These are phyloP conservation scores for Porites australiensis DNA, from an alignment of 64 coral and sea anemone genomes.

Conservation along the genomic window DNA sequence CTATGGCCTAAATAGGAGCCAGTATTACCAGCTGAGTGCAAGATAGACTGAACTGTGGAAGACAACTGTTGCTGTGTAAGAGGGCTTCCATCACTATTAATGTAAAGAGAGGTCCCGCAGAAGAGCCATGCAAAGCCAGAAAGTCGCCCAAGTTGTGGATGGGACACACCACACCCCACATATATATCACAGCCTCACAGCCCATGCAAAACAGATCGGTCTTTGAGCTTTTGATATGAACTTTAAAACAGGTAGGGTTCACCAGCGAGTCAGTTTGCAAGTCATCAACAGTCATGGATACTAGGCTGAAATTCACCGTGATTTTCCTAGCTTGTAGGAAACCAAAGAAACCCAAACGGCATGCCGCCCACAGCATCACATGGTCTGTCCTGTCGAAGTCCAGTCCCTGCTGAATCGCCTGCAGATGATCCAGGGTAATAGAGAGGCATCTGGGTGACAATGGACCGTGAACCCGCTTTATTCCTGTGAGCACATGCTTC, in stretches of 20 bases:
- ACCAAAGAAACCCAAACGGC: conserved; percentile 27
- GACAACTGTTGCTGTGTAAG: conserved; percentile 7
- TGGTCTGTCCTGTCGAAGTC: background rate
- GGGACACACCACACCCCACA: background rate
- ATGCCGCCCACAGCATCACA: conserved; percentile 37
- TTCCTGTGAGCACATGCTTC: background rate
- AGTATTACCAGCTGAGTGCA: background rate
- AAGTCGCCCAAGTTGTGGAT: background rate
- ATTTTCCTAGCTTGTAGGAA: background rate
- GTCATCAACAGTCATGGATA: background rate
- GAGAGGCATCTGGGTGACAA: background rate
- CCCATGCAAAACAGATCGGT: conserved; percentile 1
- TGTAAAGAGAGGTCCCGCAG: conserved; percentile 19
- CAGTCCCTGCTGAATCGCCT: background rate
- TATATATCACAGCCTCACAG: background rate
- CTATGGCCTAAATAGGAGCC: background rate
- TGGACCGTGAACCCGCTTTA: conserved; percentile 16
- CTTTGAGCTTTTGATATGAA: conserved; percentile 14
- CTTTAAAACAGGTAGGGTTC: background rate
- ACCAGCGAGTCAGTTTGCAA: background rate
- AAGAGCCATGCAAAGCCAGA: background rate
- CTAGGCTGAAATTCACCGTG: background rate
- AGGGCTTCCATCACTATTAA: conserved; percentile 5
- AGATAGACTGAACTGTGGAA: background rate
- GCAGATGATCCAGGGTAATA: background rate